Evolutionary conservation across 2,113 vertebrate genomes (phyloP).

Genomic region (Sinocyclocheilus maitianheensis): DNA sequence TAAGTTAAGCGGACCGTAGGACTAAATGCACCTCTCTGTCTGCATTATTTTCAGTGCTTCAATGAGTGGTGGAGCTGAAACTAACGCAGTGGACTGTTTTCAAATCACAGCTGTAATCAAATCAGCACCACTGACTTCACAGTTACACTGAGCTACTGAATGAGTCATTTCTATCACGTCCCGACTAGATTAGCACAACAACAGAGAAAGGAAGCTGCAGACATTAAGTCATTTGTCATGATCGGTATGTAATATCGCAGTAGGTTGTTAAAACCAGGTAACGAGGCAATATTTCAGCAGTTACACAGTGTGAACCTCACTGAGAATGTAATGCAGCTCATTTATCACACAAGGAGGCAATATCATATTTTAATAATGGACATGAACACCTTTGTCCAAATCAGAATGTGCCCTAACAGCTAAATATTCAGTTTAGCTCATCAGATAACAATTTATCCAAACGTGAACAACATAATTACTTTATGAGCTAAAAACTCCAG

Average conservation of each 20-base stretch:
- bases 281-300: background rate
- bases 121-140: constrained; percentile 18
- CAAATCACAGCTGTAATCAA: constrained; percentile 25
- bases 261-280: constrained; percentile 8
- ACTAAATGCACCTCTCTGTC: constrained; percentile 60
- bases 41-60: constrained; percentile 34
- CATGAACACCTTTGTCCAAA: background rate
- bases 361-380: background rate
- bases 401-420: background rate
- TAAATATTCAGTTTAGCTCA: background rate
- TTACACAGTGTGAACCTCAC: background rate
- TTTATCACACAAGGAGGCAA: constrained; percentile 19
- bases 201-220: background rate
- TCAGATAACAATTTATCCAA: background rate
- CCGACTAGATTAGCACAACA: constrained; percentile 8
- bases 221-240: background rate
- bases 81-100: constrained; percentile 24
- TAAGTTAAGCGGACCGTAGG: constrained; percentile 62
- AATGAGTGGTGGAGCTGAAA: background rate
- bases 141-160: background rate
- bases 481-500: background rate
- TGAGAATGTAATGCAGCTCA: background rate
- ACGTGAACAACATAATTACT: background rate
- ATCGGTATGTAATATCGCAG: background rate
- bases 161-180: background rate